A percentile compares a stretch with the other conserved stretches of the same genome.
These are phyloP conservation scores for Myrmecophaga tridactyla DNA, from an alignment of 2,113 vertebrate genomes.

Conservation along the genomic window DNA sequence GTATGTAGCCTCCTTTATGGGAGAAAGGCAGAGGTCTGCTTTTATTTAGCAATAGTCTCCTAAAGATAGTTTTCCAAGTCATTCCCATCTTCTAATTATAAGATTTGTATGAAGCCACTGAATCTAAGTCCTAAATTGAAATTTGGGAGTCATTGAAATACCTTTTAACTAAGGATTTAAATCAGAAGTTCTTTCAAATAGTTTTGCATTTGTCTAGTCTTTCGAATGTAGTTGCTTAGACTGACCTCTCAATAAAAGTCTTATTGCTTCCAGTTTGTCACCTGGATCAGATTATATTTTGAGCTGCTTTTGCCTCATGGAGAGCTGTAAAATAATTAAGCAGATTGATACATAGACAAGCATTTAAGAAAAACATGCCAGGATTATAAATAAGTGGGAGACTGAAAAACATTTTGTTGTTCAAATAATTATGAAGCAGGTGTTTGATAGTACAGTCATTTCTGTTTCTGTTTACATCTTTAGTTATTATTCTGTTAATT, in stretches of 20 bases:
- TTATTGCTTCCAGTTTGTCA: slow-evolving; percentile 50
- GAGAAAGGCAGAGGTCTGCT: slow-evolving; percentile 59
- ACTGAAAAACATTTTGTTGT: slow-evolving; percentile 80
- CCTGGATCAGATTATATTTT: slow-evolving; percentile 64
- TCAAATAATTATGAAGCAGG: slow-evolving; percentile 84
- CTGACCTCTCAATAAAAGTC: slow-evolving; percentile 20
- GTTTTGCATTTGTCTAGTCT: not conserved
- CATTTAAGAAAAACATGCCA: slow-evolving; percentile 66
- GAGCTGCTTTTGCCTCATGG: slow-evolving; percentile 65
- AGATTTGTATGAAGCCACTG: not conserved
- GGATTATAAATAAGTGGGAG: slow-evolving; percentile 80
- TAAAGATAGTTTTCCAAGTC: slow-evolving; percentile 53
- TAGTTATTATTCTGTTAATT: slow-evolving; percentile 82
- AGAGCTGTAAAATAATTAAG: slow-evolving; percentile 75
- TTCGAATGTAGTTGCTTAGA: not conserved
- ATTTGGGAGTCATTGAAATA: not conserved
- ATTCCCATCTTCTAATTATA: not conserved
- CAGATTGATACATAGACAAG: slow-evolving; percentile 73
- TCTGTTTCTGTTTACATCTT: slow-evolving; percentile 82
- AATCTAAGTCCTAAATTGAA: not conserved
- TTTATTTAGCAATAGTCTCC: slow-evolving; percentile 20
- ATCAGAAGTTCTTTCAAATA: not conserved
- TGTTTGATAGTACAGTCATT: slow-evolving; percentile 82
- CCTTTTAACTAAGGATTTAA: slow-evolving; percentile 34
- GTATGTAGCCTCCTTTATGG: slow-evolving; percentile 56